Evolutionary conservation across 1,140 invertebrate species (phyloP), one percentile per base, ranked within the genome.

Genomic region (Eufriesea mexicana): DNA sequence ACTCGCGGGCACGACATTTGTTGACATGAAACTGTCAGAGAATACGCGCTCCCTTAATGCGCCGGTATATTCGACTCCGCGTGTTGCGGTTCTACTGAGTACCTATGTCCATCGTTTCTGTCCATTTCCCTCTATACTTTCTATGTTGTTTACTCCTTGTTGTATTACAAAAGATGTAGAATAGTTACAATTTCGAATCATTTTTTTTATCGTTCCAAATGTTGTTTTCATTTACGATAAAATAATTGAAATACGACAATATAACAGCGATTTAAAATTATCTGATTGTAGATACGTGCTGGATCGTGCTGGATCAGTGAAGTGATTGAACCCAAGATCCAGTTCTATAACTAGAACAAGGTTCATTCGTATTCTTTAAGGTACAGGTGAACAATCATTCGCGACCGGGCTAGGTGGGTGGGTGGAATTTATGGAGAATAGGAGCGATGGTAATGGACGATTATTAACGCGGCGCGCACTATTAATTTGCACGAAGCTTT

Each of bases 1-100:
- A 89, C 89, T 86, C 70, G 79, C 79, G 85, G 71, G 74, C 85
- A 84, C 87, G 89, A 92, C 89, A 91, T 92, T 92, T 93, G 92
- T 92, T 92, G 90, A 92, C 91, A 90, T 90, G 83, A 91, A 92
- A 91, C 91, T 92, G 91, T 92, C 91, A 92, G 79, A 79, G 79
- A 87, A 66, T 87, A 89, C 79, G 67, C 85, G 73, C 64, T 73
- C 83, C 45, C 74, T 73, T 61, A 64, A 57, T 71, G 70, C n/a
- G 25, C 78, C 83, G 78, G 78, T 62, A 68, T 80, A 35, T 28
- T 64, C 62, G 20, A 67, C n/a, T 20, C n/a, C 25, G 55, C 25
- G 28, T 28, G 61, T 64, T 49, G 59, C 51, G 16, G 28, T 16
- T 54, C 61, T 5, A 54, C 16, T 23, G 14, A 25, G 7, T 42